Conservation (phyloP, 2,888 invertebrate species). For the Patella ulyssiponensis region DNA sequence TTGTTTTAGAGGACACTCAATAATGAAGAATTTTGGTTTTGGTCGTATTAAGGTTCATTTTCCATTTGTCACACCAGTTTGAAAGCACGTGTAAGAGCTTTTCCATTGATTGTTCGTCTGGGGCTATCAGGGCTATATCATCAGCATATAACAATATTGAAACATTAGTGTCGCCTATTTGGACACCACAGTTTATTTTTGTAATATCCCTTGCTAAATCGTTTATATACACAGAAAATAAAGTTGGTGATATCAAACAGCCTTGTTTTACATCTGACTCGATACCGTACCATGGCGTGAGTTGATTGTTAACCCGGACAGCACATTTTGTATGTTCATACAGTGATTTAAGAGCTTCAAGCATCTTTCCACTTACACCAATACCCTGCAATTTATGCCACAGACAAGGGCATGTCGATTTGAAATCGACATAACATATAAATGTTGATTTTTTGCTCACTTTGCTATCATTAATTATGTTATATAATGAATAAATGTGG, state of each 20-base stretch:
- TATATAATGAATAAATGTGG: neutral
- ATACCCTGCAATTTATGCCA: neutral
- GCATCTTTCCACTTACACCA: neutral
- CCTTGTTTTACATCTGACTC: constrained; percentile 24
- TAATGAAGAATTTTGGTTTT: constrained; percentile 10
- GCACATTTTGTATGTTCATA: neutral
- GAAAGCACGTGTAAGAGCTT: neutral
- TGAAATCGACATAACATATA: neutral
- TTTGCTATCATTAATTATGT: neutral
- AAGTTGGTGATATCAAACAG: constrained; percentile 17
- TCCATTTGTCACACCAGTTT: constrained; percentile 11
- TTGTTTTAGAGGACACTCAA: neutral
- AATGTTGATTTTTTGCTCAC: neutral
- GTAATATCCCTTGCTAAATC: constrained; percentile 17
- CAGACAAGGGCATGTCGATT: neutral
- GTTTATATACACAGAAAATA: constrained; percentile 22
- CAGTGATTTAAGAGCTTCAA: neutral
- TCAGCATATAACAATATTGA: constrained; percentile 22
- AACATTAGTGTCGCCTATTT: constrained; percentile 15
- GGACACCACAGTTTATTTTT: constrained; percentile 6
- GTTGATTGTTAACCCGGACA: constrained; percentile 11
- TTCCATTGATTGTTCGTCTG: neutral
- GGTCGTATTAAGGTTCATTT: constrained; percentile 6
- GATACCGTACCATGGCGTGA: constrained; percentile 18
- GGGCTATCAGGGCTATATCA: constrained; percentile 16